Percentiles rank a stretch among this genome's conserved stretches.
Evolutionary conservation across 2,888 invertebrate species (phyloP).

Genomic region (Ectemnius cavifrons): DNA sequence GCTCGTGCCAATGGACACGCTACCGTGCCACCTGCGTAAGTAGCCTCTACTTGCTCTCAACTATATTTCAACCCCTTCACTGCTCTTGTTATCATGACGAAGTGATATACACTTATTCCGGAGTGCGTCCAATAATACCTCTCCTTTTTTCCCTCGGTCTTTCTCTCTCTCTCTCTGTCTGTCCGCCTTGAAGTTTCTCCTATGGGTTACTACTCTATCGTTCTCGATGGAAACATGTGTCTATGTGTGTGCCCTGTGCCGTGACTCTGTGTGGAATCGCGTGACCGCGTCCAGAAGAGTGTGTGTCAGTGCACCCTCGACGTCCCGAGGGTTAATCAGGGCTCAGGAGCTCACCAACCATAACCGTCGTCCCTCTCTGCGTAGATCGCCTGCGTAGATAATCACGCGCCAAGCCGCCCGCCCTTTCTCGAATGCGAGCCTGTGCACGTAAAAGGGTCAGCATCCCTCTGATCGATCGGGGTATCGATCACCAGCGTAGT

Average conservation of each 20-base stretch:
- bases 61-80: neutral
- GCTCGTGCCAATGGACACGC: slow-evolving; percentile 38
- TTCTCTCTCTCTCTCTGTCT: slow-evolving; percentile 7
- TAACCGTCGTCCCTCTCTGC: no score
- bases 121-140: neutral
- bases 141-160: slow-evolving; percentile 1
- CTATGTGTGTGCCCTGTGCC: no score
- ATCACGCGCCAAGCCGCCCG: neutral
- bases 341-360: no score
- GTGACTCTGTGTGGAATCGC: no score
- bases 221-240: no score
- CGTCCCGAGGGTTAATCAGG: no score
- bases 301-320: no score
- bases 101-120: slow-evolving; percentile 2
- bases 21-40: slow-evolving; percentile 49
- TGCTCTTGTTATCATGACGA: neutral
- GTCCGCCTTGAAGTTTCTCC: neutral
- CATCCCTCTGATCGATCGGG: slow-evolving; percentile 5
- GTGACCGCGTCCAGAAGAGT: no score
- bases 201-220: no score
- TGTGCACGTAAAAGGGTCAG: slow-evolving; percentile 1
- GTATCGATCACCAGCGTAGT: neutral
- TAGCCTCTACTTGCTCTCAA: slow-evolving; percentile 35
- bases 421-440: neutral
- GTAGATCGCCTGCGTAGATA: no score